phyloP scores from a whole-genome alignment of 2,888 invertebrate genomes.

The Pammene aurita region DNA sequence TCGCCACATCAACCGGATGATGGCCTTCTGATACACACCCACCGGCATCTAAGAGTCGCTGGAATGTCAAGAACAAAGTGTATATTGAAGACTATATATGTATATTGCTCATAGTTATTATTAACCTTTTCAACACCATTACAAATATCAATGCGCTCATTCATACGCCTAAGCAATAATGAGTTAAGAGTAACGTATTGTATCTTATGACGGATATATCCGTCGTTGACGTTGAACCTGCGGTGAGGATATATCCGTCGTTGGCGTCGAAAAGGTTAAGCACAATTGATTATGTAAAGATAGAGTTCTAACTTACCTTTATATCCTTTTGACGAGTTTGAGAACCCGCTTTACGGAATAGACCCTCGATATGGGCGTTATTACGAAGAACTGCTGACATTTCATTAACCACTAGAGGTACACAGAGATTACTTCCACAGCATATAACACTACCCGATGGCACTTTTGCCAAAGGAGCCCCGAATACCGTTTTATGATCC shows the following conservation, averaged over 20 bases:
- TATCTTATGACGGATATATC: too few species aligned
- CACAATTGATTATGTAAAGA: too few species aligned
- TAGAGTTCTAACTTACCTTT: slow-evolving; percentile 76
- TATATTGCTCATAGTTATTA: too few species aligned
- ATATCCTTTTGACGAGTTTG: slow-evolving; percentile 91
- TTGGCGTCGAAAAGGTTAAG: too few species aligned
- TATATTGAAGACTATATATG: too few species aligned
- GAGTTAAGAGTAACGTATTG: too few species aligned
- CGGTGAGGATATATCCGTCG: too few species aligned
- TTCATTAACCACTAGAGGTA: slow-evolving; percentile 89
- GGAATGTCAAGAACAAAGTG: slow-evolving; percentile 47
- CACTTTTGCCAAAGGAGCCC: slow-evolving; percentile 76
- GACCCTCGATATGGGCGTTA: slow-evolving; percentile 89
- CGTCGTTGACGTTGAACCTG: too few species aligned
- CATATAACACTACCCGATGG: slow-evolving; percentile 83
- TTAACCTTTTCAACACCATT: too few species aligned
- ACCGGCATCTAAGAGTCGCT: slow-evolving; percentile 88
- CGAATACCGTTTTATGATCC: slow-evolving; percentile 79
- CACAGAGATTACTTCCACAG: slow-evolving; percentile 87
- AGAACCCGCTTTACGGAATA: slow-evolving; percentile 95
- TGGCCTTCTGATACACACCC: slow-evolving; percentile 87
- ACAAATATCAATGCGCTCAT: too few species aligned
- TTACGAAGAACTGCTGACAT: slow-evolving; percentile 87
- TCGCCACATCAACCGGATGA: slow-evolving; percentile 93
- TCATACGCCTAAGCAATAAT: too few species aligned